Base-by-base conservation (phyloP, 2,888 invertebrate genomes). In the Cantharis nigra region DNA sequence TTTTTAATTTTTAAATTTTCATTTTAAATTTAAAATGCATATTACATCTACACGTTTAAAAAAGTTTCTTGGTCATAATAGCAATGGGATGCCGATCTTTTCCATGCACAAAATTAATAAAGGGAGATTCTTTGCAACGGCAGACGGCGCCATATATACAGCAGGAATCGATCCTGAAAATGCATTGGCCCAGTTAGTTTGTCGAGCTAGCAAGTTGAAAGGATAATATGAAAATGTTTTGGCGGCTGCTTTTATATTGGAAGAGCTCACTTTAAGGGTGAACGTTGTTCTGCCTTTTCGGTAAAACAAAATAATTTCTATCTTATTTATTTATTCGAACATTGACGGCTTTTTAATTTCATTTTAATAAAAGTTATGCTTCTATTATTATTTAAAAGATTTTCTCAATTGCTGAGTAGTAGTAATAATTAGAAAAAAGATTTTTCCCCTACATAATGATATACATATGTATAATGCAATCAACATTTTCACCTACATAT, bases 201-300 rank as follows among this genome's bases (percentile, higher is more conserved):
- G 18, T 74, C 65, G 67, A 69, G 69, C 73, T 73, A 69, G 71
- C n/a, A 23, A 62, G 73, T 16, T 33, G 72, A 69, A 67, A 78
- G 71, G 74, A 78, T 69, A 76, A 71, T 33, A 14, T 11, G 28
- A 65, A 64, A 64, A 14, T 49, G 33, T 71, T 79, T 78, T 70
- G 75, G 74, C 72, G 77, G 72, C 77, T 78, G 72, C 74, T 73
- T 79, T 80, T 76, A 76, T 72, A 74, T 79, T 75, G 80, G 82
- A 78, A 30, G 73, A 80, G 80, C 78, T 78, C 78, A 82, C 78
- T 78, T 79, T 75, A 70, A 74, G 76, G 63, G 62, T 70, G 33
- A 62, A 70, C 3, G 20, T 70, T 9, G 49, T 67, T 67, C 26
- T 23, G 65, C 23, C 65, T 26, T 67, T 67, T 67, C 65, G 65